A percentile compares a stretch with the other conserved stretches of the same genome.
phyloP scores from a whole-genome alignment of 2,888 invertebrate genomes.

The Neria commutata region DNA sequence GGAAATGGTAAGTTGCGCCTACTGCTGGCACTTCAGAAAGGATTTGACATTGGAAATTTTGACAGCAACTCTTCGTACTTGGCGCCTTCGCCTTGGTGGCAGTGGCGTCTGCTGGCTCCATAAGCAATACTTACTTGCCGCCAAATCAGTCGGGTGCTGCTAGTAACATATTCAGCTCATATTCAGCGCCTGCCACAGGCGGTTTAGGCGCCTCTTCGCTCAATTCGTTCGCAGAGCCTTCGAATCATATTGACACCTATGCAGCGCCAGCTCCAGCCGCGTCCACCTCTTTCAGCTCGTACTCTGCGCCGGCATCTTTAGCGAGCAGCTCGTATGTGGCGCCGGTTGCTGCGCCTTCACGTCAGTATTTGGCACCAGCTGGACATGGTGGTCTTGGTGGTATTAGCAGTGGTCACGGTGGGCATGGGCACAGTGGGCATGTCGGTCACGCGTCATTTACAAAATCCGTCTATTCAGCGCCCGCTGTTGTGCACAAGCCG shows the following conservation, averaged over 20 bases:
- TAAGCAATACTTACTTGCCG: slow-evolving; percentile 41
- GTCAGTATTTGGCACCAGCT: neutral
- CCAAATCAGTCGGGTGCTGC: slow-evolving; percentile 26
- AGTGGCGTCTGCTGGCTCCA: slow-evolving; percentile 26
- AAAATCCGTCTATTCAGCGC: slow-evolving; percentile 6
- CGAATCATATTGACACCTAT: slow-evolving; percentile 18
- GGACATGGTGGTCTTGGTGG: neutral
- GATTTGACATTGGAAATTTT: neutral
- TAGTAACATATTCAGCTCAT: neutral
- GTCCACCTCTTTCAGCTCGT: neutral
- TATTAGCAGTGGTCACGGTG: neutral
- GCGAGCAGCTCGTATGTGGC: neutral
- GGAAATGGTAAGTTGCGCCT: slow-evolving; percentile 23
- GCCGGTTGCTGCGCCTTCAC: neutral
- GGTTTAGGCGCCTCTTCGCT: slow-evolving; percentile 41
- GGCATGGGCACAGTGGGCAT: slow-evolving; percentile 1
- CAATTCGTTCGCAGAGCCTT: slow-evolving; percentile 11
- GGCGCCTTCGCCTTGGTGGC: slow-evolving; percentile 26
- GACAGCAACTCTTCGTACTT: slow-evolving; percentile 26
- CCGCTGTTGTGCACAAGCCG: slow-evolving; percentile 1
- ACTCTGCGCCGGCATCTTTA: neutral
- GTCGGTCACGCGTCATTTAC: slow-evolving; percentile 16
- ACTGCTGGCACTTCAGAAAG: neutral
- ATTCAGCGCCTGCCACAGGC: slow-evolving; percentile 11
- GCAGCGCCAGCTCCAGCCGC: slow-evolving; percentile 21